Evolutionary conservation across 2,113 vertebrate genomes (phyloP), one percentile per base, ranked within the genome.

Genomic region (Malurus elegans): DNA sequence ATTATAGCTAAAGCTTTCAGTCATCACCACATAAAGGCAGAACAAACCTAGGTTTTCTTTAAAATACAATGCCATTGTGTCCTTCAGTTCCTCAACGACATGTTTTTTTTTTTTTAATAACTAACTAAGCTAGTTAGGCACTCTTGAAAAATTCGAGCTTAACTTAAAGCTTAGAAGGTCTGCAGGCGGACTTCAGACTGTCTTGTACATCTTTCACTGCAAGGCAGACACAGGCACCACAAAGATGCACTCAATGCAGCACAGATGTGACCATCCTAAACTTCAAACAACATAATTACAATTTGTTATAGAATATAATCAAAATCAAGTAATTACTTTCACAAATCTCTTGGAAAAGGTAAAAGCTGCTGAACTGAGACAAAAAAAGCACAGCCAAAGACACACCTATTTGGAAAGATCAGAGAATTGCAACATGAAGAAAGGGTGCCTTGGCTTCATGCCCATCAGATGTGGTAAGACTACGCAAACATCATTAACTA

Each of bases 381-480:
- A 54, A 86, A 91, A 91, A 86, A 67, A 84, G 29, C 53, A 81
- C 13, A 85, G 74, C 20, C 66, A 87, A 87, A 75, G 44, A 65
- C 23, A 54, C 15, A 82, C 4, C 32, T 82, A 72, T 50, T 70
- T 81, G 47, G 32, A 93, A 82, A 88, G 54, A 90, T 32, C 62
- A 72, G 24, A 76, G 81, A 75, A 67, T 61, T 19, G 0, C 40
- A 91, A 87, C 24, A 34, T 29, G 28, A 94, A 93, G 53, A 92
- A 90, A 93, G 42, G 67, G 67, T 70, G 64, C 26, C 18, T 50
- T 73, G 92, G 90, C 54, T 76, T 85, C 47, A 69, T 3, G 81
- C 95, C 94, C 87, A 97, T 95, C 93, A 95, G 96, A 93, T 92
- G 92, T 91, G 93, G 93, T 74, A 95, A 92, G 62, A 88, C 62